Evolutionary conservation across 2,113 vertebrate species (phyloP), one percentile per base, ranked within the genome.

Genomic region (Ceyx melanurus): DNA sequence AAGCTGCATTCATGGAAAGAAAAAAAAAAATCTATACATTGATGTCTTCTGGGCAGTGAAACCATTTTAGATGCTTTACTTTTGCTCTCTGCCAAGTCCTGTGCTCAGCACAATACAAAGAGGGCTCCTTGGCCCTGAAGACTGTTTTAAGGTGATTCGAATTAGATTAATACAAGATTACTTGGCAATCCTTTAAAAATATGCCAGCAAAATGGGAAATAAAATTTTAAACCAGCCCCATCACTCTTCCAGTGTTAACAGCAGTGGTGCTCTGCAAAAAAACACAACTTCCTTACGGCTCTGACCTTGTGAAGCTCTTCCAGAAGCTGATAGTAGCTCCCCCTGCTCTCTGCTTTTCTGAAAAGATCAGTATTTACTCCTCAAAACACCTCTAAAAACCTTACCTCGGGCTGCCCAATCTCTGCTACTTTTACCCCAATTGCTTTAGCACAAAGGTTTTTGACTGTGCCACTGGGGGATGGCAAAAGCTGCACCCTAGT

Each of bases 131-230:
- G 76, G 82, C 80, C 61, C 72, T 12, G 3, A 81, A 91, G 60
- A 71, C 70, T 61, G 33, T 83, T 93, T 85, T 85, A 90, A 90
- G 23, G 60, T 73, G 73, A 93, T 96, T 81, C 81, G 40, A 93
- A 94, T 93, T 40, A 93, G 43, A 96, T 92, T 90, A 95, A 91
- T 88, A 31, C n/a, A 83, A 83, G 57, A 95, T 94, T 88, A 90
- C 70, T 72, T 28, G 61, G 68, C 76, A 90, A 78, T 83, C 26
- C 61, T 91, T 91, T 93, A 88, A 80, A 95, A 89, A 93, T 43
- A 65, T 51, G 60, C 65, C 70, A 91, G 61, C 18, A 94, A 95
- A 95, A 86, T 14, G 26, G 40, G 73, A 92, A 90, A 88, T 83
- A 86, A 81, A 80, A 86, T 68, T 93, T 92, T 78, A 75, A 93